Evolutionary conservation across 2,113 vertebrate species (phyloP).

Genomic region (Ophthalmolycus amberensis): DNA sequence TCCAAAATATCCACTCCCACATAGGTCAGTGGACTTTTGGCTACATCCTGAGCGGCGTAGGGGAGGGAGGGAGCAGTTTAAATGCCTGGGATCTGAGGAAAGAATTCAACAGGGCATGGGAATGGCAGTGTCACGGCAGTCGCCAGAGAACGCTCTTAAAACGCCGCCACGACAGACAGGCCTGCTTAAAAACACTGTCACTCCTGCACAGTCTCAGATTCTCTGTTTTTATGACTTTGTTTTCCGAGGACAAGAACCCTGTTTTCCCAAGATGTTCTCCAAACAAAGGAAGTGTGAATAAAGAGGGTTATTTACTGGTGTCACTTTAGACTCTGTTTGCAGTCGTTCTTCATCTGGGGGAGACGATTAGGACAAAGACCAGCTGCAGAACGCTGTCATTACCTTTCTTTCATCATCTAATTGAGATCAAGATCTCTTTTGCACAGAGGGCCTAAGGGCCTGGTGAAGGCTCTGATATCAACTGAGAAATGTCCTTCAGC

Average conservation of each 20-base stretch:
- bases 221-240: slow-evolving; percentile 64
- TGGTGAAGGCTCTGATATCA: no score
- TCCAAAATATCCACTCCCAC: slow-evolving; percentile 90
- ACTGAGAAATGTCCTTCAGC: no score
- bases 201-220: slow-evolving; percentile 65
- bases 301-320: slow-evolving; percentile 56
- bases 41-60: slow-evolving; percentile 92
- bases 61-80: slow-evolving; percentile 80
- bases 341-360: slow-evolving; percentile 7
- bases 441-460: no score
- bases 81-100: slow-evolving; percentile 91
- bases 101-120: slow-evolving; percentile 96
- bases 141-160: slow-evolving; percentile 92
- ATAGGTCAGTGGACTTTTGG: slow-evolving; percentile 95
- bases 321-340: slow-evolving; percentile 37
- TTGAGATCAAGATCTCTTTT: neutral
- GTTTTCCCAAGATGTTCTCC: slow-evolving; percentile 73
- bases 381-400: slow-evolving; percentile 18
- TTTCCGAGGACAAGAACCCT: slow-evolving; percentile 59
- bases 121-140: slow-evolving; percentile 90
- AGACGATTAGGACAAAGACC: slow-evolving; percentile 20
- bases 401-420: slow-evolving; percentile 11
- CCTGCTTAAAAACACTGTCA: slow-evolving; percentile 75
- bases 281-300: slow-evolving; percentile 69
- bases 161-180: slow-evolving; percentile 86